These are phyloP conservation scores for Drosophila nasuta DNA, from an alignment of 1,140 invertebrate species.

Conservation along the genomic window DNA sequence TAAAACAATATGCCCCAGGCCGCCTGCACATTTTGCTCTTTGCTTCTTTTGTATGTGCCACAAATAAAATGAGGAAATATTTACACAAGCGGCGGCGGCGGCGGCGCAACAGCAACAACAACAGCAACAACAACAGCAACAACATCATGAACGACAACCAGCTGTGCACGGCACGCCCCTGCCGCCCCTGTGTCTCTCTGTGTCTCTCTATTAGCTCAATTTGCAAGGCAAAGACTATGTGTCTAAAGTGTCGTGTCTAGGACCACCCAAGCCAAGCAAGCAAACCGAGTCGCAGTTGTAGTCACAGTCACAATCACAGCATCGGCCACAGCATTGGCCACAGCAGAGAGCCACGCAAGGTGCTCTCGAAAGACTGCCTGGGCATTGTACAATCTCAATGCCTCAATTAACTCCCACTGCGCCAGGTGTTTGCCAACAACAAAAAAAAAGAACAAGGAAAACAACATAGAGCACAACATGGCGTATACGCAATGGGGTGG, in stretches of 20 bases:
- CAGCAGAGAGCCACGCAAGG: conserved; percentile 10
- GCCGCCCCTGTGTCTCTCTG: conserved; percentile 62
- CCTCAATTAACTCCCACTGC: conserved; percentile 76
- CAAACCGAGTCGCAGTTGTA: background rate
- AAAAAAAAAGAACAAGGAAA: conserved; percentile 25
- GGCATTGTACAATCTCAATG: conserved; percentile 31
- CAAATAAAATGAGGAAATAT: conserved; percentile 78
- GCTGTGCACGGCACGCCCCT: conserved; percentile 73
- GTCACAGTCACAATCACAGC: background rate
- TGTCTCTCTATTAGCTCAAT: conserved; percentile 57
- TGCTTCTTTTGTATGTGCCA: conserved; percentile 70
- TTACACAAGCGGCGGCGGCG: conserved; percentile 68
- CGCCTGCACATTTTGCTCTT: conserved; percentile 51
- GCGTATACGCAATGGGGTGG: conserved; percentile 65
- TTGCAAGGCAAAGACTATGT: conserved; percentile 71
- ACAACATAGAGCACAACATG: conserved; percentile 14
- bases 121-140: background rate
- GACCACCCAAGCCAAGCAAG: conserved; percentile 67
- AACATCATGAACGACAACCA: conserved; percentile 35
- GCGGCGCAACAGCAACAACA: conserved; percentile 16
- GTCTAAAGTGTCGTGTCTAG: conserved; percentile 67
- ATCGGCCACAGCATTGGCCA: conserved; percentile 2
- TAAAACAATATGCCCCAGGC: conserved; percentile 81
- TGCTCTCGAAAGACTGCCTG: conserved; percentile 4
- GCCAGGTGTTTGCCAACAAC: conserved; percentile 33